A percentile compares a stretch with the other conserved stretches of the same genome.
Evolutionary conservation across 1,140 invertebrate species (phyloP).

Genomic region (Macrobrachium nipponense): DNA sequence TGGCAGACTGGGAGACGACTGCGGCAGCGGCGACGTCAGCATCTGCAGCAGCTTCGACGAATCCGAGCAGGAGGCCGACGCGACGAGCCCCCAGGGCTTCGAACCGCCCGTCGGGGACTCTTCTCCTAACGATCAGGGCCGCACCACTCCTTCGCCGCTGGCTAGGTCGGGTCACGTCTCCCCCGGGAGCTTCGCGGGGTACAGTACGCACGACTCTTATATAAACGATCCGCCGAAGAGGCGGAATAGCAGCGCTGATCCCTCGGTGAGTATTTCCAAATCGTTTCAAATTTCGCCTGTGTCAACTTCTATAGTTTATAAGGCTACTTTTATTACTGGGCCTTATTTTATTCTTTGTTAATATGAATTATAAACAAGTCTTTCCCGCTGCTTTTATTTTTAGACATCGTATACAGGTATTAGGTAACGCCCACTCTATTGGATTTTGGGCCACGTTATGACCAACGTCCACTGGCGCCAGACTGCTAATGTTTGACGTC

Average conservation of each 20-base stretch:
- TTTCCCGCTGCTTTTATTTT: no score
- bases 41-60: slow-evolving; percentile 51
- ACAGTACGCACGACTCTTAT: slow-evolving; percentile 20
- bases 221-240: background rate
- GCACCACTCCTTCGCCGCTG: slow-evolving; percentile 8
- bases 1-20: background rate
- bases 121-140: background rate
- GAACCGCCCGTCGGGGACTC: background rate
- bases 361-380: no score
- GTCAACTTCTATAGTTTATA: no score
- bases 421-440: no score
- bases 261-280: slow-evolving; percentile 21
- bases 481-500: no score
- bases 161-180: slow-evolving; percentile 35
- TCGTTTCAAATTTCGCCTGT: no score
- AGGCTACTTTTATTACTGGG: no score
- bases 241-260: slow-evolving; percentile 43
- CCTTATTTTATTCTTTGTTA: no score
- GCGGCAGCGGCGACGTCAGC: slow-evolving; percentile 47
- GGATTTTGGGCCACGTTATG: no score
- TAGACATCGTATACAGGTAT: no score
- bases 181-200: slow-evolving; percentile 11
- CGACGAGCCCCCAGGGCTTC: slow-evolving; percentile 29
- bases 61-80: slow-evolving; percentile 29
- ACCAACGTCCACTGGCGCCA: no score